phyloP scores from a whole-genome alignment of 2,888 invertebrate genomes.

The Linnaemya vulpina region DNA sequence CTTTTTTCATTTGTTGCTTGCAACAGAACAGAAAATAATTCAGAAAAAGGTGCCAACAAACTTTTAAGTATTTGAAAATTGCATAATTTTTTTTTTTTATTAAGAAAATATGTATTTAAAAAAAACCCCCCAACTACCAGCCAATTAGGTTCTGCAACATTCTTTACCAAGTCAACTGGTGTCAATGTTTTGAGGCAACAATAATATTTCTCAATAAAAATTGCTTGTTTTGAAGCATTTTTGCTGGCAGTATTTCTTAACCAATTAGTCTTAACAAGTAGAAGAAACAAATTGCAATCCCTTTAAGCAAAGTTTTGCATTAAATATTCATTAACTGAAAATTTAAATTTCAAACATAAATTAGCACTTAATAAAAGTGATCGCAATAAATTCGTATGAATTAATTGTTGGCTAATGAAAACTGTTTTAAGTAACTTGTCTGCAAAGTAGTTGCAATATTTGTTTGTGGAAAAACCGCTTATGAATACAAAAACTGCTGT shows the following conservation, averaged over 20 bases:
- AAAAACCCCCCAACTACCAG: no score
- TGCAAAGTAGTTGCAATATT: no score
- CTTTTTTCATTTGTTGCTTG: neutral
- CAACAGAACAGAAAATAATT: constrained; percentile 23
- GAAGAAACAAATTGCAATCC: neutral
- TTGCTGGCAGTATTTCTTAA: neutral
- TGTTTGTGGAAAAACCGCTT: no score
- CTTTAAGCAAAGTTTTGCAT: constrained; percentile 12
- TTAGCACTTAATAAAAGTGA: constrained; percentile 39
- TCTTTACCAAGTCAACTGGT: constrained; percentile 51
- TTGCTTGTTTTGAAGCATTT: neutral
- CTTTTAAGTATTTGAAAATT: constrained; percentile 31
- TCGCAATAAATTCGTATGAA: neutral
- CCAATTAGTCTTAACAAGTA: neutral
- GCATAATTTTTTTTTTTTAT: constrained; percentile 33
- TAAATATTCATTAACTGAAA: constrained; percentile 43
- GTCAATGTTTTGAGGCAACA: constrained; percentile 53
- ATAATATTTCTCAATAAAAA: neutral
- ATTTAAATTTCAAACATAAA: constrained; percentile 13
- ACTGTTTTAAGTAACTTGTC: no score
- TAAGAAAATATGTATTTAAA: constrained; percentile 15
- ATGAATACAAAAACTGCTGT: no score
- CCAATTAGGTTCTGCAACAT: constrained; percentile 42
- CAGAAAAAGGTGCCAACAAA: constrained; percentile 33
- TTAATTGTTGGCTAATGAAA: neutral